These are phyloP conservation scores for Sebastes melanostomus DNA, from an alignment of 2,797 vertebrate genomes.

Conservation along the genomic window DNA sequence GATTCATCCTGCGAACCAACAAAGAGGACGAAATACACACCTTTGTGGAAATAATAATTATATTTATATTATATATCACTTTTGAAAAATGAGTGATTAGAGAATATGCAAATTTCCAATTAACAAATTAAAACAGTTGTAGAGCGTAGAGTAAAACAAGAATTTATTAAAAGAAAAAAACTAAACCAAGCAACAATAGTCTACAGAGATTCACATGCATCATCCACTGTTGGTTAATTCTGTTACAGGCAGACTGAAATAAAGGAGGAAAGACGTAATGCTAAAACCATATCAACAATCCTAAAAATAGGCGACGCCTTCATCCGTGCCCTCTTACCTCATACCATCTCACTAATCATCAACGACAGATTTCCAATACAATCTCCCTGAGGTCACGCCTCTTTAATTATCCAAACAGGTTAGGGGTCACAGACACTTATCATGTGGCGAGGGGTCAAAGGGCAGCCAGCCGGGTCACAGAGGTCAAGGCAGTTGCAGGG, in stretches of 20 bases:
- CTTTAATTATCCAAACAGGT: slow-evolving; percentile 81
- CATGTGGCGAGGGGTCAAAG: slow-evolving; percentile 73
- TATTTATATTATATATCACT: background rate
- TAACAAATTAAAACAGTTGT: background rate
- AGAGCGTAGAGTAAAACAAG: background rate
- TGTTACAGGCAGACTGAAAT: background rate
- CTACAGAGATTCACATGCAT: background rate
- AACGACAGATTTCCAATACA: slow-evolving; percentile 66
- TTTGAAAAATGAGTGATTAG: background rate
- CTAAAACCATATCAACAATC: background rate
- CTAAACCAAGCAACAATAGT: background rate
- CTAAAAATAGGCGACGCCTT: slow-evolving; percentile 28
- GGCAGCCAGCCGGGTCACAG: slow-evolving; percentile 59
- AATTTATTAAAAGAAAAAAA: background rate
- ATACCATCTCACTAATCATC: slow-evolving; percentile 65
- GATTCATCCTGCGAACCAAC: background rate
- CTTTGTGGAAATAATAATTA: background rate
- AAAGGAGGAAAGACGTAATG: background rate
- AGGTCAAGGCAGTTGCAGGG: slow-evolving; percentile 64
- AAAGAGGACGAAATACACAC: background rate
- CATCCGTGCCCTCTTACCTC: slow-evolving; percentile 63
- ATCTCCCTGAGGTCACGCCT: slow-evolving; percentile 66
- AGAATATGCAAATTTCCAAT: background rate
- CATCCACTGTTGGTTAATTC: background rate
- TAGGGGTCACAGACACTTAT: slow-evolving; percentile 79